Evolutionary conservation across 1,140 invertebrate species (phyloP).

Genomic region (Thaumatotibia leucotreta): DNA sequence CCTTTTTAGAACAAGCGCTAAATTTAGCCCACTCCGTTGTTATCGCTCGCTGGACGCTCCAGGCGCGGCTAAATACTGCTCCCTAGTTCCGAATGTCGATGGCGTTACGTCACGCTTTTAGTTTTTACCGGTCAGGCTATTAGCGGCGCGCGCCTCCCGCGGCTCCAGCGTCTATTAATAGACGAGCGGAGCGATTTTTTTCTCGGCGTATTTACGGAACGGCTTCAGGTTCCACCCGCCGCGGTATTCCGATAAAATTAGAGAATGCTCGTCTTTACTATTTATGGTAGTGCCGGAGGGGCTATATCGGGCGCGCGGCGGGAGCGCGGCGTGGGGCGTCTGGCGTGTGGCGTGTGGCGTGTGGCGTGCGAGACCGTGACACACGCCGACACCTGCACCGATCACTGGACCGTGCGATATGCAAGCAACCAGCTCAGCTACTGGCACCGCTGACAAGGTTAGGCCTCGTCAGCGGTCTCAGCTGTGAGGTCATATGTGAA

Average conservation of each 20-base stretch:
- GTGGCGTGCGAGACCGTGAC: not conserved
- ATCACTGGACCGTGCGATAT: not conserved
- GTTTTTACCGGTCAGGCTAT: not conserved
- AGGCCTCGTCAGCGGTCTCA: not conserved
- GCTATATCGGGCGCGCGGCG: slow-evolving; percentile 40
- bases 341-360: not conserved
- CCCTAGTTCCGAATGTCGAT: not conserved
- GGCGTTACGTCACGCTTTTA: not conserved
- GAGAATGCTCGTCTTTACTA: slow-evolving; percentile 70
- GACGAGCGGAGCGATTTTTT: slow-evolving; percentile 34
- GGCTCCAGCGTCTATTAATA: slow-evolving; percentile 53
- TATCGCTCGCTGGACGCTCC: not conserved
- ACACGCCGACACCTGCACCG: not conserved
- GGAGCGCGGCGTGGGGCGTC: not conserved
- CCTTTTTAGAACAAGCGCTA: not conserved
- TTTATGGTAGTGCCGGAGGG: slow-evolving; percentile 65
- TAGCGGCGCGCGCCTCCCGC: not conserved
- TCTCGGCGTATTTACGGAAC: slow-evolving; percentile 51
- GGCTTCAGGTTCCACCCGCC: slow-evolving; percentile 32
- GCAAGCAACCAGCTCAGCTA: slow-evolving; percentile 16
- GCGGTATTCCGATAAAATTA: slow-evolving; percentile 55
- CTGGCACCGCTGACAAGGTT: slow-evolving; percentile 17
- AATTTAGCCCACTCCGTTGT: slow-evolving; percentile 2
- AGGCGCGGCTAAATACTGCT: not conserved
- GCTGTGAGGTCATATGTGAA: not conserved